These are phyloP conservation scores for Ophonus ardosiacus DNA, from an alignment of 2,888 invertebrate genomes.

Conservation along the genomic window DNA sequence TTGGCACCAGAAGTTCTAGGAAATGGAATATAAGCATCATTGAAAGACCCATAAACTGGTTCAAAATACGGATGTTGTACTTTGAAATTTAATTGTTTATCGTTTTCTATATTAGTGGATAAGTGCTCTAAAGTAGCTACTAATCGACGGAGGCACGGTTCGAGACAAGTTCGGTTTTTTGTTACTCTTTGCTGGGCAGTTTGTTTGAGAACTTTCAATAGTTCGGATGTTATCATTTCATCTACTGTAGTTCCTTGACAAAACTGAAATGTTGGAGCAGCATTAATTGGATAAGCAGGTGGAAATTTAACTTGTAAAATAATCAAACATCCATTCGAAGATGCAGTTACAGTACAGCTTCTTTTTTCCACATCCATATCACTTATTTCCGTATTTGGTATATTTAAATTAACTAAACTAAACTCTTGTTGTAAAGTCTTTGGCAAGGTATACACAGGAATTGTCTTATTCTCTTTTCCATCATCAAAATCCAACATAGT, in stretches of 20 bases:
- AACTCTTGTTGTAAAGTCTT: constrained; percentile 85
- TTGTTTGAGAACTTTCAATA: constrained; percentile 88
- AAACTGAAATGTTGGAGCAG: constrained; percentile 83
- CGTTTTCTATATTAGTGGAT: constrained; percentile 79
- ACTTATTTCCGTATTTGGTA: constrained; percentile 83
- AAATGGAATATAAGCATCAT: constrained; percentile 93
- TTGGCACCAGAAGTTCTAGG: constrained; percentile 95
- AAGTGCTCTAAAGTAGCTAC: constrained; percentile 82
- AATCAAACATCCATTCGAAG: constrained; percentile 77
- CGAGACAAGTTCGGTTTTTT: constrained; percentile 91
- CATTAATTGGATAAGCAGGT: constrained; percentile 84
- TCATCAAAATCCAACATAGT: constrained; percentile 66
- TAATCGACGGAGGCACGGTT: constrained; percentile 89
- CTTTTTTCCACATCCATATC: constrained; percentile 77
- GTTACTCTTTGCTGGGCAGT: constrained; percentile 90
- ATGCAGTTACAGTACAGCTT: constrained; percentile 79
- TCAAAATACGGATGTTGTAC: constrained; percentile 68
- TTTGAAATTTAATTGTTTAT: constrained; percentile 68
- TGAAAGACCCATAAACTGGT: constrained; percentile 74
- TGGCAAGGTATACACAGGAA: constrained; percentile 45
- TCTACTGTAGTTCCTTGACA: constrained; percentile 79
- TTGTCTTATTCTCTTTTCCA: constrained; percentile 53
- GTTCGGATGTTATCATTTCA: constrained; percentile 83
- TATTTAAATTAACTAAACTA: constrained; percentile 85
- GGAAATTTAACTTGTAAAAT: constrained; percentile 85